Percentiles rank a stretch among this genome's conserved stretches.
These are phyloP conservation scores for Lamellibrachia satsuma DNA, from an alignment of 2,888 invertebrate species.

Conservation along the genomic window DNA sequence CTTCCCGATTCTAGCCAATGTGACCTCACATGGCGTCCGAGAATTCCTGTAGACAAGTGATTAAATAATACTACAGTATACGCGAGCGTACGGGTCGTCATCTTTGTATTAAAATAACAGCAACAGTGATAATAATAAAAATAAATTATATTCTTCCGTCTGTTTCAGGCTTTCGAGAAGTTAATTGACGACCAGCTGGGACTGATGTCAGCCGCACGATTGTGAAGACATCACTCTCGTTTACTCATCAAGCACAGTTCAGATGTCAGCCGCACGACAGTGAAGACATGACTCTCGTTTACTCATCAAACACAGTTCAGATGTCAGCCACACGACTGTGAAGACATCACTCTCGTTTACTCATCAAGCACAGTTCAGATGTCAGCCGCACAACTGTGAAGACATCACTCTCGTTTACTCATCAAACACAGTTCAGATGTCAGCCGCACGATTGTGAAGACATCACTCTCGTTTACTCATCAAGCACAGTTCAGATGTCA, in stretches of 20 bases:
- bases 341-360: background rate
- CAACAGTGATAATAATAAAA: too few species aligned
- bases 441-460: background rate
- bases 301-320: background rate
- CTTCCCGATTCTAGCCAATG: too few species aligned
- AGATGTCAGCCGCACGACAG: background rate
- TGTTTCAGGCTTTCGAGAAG: conserved; percentile 7
- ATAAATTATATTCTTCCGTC: background rate
- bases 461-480: background rate
- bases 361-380: background rate
- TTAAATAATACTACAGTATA: too few species aligned
- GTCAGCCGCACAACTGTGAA: background rate
- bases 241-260: background rate
- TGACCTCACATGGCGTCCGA: too few species aligned
- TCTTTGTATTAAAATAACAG: too few species aligned
- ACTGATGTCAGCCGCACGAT: background rate
- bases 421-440: background rate
- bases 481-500: too few species aligned
- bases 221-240: background rate
- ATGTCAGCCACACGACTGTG: background rate
- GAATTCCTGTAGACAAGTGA: too few species aligned
- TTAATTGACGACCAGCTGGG: background rate
- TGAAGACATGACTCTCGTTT: background rate
- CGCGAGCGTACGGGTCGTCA: too few species aligned
- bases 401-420: background rate